Conservation (phyloP, 2,888 invertebrate species). For the Euphydryas editha region DNA sequence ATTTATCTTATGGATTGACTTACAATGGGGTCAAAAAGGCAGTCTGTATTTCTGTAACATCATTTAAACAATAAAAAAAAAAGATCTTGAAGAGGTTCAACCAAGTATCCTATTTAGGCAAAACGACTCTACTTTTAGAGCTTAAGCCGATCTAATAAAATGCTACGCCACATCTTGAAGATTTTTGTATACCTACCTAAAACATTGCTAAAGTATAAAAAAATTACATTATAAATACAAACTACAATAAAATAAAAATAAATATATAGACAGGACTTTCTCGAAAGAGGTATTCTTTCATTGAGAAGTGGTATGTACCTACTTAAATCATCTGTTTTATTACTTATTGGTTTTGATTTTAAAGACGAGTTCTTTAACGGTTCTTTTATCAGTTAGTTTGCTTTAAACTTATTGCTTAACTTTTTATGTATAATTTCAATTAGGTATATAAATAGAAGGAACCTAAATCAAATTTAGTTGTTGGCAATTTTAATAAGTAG, state of each 20-base stretch:
- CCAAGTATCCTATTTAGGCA: not conserved
- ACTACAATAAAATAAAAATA: too few relatives aligned
- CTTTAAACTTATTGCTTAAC: conserved; percentile 20
- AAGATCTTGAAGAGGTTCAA: not conserved
- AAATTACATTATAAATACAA: too few relatives aligned
- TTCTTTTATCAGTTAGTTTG: conserved; percentile 20
- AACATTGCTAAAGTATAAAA: too few relatives aligned
- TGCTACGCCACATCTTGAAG: not conserved
- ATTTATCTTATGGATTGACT: conserved; percentile 26
- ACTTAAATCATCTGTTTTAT: conserved; percentile 19
- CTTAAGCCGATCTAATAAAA: conserved; percentile 1
- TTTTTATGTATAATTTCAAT: conserved; percentile 15
- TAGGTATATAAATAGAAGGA: not conserved
- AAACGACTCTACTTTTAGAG: not conserved
- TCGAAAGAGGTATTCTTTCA: too few relatives aligned
- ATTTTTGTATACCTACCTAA: too few relatives aligned
- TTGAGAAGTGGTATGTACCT: too few relatives aligned
- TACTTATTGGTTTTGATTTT: conserved; percentile 19
- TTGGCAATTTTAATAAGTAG: not conserved
- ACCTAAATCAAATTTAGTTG: not conserved
- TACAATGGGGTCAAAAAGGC: conserved; percentile 29
- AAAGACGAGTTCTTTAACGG: conserved; percentile 30
- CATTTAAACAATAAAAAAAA: conserved; percentile 1
- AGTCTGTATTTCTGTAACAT: conserved; percentile 1
- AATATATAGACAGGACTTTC: too few relatives aligned